Percentiles rank a stretch among this genome's conserved stretches.
Evolutionary conservation across 2,113 vertebrate species (phyloP).

Genomic region (Gobio gobio): DNA sequence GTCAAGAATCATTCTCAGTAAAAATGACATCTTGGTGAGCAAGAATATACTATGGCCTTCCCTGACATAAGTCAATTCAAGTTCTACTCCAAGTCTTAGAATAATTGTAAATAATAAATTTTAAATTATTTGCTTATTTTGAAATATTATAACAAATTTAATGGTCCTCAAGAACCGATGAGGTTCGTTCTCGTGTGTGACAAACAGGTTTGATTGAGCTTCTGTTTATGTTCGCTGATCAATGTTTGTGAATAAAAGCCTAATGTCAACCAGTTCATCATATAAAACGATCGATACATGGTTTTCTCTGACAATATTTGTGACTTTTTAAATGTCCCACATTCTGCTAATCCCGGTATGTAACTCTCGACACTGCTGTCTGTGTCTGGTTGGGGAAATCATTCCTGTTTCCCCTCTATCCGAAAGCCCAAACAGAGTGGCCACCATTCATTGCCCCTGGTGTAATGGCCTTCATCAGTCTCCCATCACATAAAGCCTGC

Average conservation of each 20-base stretch:
- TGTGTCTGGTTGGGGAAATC: constrained; percentile 31
- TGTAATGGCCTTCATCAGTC: constrained; percentile 63
- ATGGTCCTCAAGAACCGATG: no score
- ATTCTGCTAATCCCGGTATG: not conserved
- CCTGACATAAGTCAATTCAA: not conserved
- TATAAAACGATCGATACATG: no score
- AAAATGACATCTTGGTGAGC: not conserved
- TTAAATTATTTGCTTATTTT: not conserved
- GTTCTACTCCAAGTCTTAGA: not conserved
- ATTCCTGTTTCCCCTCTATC: constrained; percentile 42
- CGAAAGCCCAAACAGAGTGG: constrained; percentile 42
- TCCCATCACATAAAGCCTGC: constrained; percentile 44
- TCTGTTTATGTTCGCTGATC: no score
- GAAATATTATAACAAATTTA: no score
- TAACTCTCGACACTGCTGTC: not conserved
- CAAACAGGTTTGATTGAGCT: no score
- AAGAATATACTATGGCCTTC: no score
- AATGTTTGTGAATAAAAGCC: no score
- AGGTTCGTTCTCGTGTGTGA: no score
- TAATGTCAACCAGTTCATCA: no score
- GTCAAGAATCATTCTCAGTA: not conserved
- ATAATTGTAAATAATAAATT: not conserved
- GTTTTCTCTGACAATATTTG: not conserved
- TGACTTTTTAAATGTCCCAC: not conserved
- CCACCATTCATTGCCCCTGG: constrained; percentile 46